Evolutionary conservation across 2,888 invertebrate species (phyloP).

Genomic region (Drosophila meridiana): DNA sequence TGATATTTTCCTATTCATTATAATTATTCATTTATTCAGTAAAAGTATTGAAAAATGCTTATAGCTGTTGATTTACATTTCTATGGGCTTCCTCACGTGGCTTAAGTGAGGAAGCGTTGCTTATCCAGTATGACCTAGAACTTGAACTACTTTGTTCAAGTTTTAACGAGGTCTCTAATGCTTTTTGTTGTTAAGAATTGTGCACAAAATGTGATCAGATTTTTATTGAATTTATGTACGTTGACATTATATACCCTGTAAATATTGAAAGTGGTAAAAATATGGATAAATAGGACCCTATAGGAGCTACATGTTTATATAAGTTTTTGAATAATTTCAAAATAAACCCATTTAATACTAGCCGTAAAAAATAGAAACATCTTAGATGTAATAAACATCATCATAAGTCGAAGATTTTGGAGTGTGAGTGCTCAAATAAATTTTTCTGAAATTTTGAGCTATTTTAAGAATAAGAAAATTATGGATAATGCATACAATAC

Average conservation of each 20-base stretch:
- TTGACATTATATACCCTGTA: constrained; percentile 3
- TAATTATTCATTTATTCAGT: constrained; percentile 6
- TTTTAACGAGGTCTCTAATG: constrained; percentile 21
- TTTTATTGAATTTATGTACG: neutral
- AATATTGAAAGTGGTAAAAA: too few relatives aligned
- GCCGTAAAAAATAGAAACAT: neutral
- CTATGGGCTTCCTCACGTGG: constrained; percentile 35
- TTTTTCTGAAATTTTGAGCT: neutral
- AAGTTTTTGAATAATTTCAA: too few relatives aligned
- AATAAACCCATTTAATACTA: too few relatives aligned
- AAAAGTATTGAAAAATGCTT: neutral
- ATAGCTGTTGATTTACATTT: constrained; percentile 48
- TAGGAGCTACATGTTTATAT: neutral
- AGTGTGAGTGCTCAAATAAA: neutral
- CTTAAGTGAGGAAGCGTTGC: constrained; percentile 61
- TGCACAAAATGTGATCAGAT: neutral
- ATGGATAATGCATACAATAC: neutral
- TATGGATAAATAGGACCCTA: neutral
- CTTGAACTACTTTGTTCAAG: constrained; percentile 61
- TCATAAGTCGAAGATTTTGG: neutral
- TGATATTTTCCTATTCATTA: neutral
- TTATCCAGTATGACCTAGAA: constrained; percentile 65
- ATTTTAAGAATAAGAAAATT: constrained; percentile 3
- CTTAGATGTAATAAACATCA: neutral
- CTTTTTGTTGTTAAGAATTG: constrained; percentile 8